Base-by-base conservation (phyloP, 2,113 vertebrate genomes). In the Stercorarius parasiticus region DNA sequence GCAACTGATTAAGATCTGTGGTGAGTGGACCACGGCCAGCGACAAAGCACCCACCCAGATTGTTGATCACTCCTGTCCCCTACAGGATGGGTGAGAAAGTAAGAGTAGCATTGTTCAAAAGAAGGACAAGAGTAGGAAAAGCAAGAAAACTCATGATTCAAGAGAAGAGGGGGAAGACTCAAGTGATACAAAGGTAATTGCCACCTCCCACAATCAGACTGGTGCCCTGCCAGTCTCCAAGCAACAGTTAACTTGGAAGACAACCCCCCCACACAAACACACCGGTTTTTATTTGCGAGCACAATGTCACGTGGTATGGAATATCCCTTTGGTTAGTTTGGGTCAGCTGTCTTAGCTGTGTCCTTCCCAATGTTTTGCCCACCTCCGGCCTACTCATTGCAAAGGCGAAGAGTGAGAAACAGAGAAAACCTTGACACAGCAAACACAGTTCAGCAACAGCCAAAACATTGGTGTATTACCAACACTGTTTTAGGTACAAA, bases 221-320 rank as follows among this genome's bases (percentile, higher is more conserved):
- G 7, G 34, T 40, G 6, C 5, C 4, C 22, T 52, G 6, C 4
- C 26, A 25, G 14, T 52, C 12, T 77, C 22, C 45, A 66, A 52
- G 26, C 11, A 81, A 40, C 15, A 73, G 15, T 2, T 47, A 29
- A 11, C 19, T 56, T 92, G 15, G 34, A 66, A 82, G 50, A 43
- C 10, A 56, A 5, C 2, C 0, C 12, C 1, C 11, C 5, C 25
- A 9, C 61, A 3, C 4, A 10, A 4, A 2, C 17, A 23, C 12
- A 22, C 7, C 3, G 23, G 6, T 23, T 78, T 80, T 52, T 40
- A 22, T 10, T 65, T 15, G 17, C 78, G 8, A n/a, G 4, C 1
- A 27, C 13, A 6, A 25, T 0, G 0, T 14, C 16, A 2, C 7
- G 10, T 5, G 12, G 6, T 40, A 12, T 53, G 11, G 18, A 67